phyloP scores from a whole-genome alignment of 1,140 invertebrate genomes.

The Rhynchophorus ferrugineus region DNA sequence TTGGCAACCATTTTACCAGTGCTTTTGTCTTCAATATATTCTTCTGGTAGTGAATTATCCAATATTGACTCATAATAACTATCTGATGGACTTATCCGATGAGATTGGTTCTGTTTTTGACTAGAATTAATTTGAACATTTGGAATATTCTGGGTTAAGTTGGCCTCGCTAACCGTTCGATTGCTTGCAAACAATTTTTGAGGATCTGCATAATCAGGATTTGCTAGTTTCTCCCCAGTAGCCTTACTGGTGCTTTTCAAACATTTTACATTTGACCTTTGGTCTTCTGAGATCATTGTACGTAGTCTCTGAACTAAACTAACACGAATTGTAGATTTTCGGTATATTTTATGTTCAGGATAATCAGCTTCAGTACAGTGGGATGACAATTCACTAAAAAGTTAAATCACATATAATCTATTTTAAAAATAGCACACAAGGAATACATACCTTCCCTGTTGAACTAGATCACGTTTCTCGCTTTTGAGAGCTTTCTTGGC shows the following conservation, averaged over 20 bases:
- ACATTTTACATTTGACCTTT: conserved; percentile 43
- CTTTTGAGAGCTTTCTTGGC: too few species aligned
- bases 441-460: conserved; percentile 47
- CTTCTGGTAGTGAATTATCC: conserved; percentile 34
- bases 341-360: conserved; percentile 39
- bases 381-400: conserved; percentile 34
- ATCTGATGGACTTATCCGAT: conserved; percentile 31
- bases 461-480: conserved; percentile 39
- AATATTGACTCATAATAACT: conserved; percentile 38
- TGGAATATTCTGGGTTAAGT: conserved; percentile 6
- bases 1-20: conserved; percentile 30
- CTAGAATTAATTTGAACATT: conserved; percentile 21
- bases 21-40: conserved; percentile 26
- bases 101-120: conserved; percentile 26
- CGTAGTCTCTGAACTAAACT: conserved; percentile 49
- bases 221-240: conserved; percentile 76
- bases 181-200: conserved; percentile 29
- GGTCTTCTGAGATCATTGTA: conserved; percentile 48
- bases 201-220: conserved; percentile 79
- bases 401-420: conserved; percentile 26
- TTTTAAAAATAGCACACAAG: conserved; percentile 38
- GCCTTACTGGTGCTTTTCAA: conserved; percentile 75
- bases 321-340: conserved; percentile 43
- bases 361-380: conserved; percentile 38
- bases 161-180: conserved; percentile 13